phyloP scores from a whole-genome alignment of 2,113 vertebrate genomes.

The Vicugna pacos region DNA sequence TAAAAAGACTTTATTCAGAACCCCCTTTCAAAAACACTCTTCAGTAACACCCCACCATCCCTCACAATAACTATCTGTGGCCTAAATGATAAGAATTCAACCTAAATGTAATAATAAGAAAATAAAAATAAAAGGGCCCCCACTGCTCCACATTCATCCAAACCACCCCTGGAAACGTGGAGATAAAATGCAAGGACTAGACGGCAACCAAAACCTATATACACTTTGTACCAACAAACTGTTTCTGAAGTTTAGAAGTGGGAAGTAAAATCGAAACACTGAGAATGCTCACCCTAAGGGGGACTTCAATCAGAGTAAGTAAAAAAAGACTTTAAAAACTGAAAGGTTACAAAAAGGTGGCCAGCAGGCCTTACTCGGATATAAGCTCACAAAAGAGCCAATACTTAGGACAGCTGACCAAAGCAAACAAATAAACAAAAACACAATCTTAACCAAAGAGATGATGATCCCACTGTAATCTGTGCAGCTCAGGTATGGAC shows the following conservation, averaged over 20 bases:
- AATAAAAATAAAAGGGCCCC: neutral
- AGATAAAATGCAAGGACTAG: neutral
- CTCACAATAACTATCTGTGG: neutral
- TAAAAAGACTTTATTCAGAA: neutral
- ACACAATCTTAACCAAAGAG: neutral
- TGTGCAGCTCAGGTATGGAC: neutral
- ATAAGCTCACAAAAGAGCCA: neutral
- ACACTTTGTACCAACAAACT: neutral
- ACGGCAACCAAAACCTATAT: neutral
- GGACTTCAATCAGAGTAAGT: neutral
- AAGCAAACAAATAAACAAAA: neutral
- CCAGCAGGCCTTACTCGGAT: neutral
- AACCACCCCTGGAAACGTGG: neutral
- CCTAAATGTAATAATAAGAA: neutral
- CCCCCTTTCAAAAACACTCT: neutral
- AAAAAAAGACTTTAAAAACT: neutral
- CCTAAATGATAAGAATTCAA: neutral
- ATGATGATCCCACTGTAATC: neutral
- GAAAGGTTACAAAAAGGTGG: neutral
- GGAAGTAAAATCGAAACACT: neutral
- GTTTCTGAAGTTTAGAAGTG: neutral
- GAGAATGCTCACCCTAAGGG: neutral
- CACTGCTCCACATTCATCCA: neutral
- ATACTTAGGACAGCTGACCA: neutral
- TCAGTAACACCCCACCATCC: neutral